Base-by-base conservation (phyloP, 2,797 vertebrate genomes). In the Mycteria americana region DNA sequence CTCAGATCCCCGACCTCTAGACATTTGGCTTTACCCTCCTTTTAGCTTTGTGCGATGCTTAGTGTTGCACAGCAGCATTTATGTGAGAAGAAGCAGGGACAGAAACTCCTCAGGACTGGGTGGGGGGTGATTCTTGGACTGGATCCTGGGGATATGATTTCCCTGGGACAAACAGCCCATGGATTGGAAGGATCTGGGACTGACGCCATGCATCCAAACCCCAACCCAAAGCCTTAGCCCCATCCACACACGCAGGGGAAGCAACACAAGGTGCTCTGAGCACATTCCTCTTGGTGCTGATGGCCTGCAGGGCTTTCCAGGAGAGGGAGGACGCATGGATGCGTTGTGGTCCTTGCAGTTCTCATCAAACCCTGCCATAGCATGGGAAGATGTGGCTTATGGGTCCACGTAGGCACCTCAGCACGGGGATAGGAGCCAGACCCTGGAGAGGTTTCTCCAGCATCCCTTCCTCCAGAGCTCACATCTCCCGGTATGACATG, bases 121-220 rank as follows among this genome's bases (percentile, higher is more conserved):
- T 31, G 7, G 37, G 50, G 33, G 9, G 9, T 13, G 65, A 30
- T 64, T 50, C 17, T 22, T 21, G 17, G 23, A 22, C 31, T 56
- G 60, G 12, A 33, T 53, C 24, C 56, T 18, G 24, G 33, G 24
- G 23, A 43, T 24, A 4, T 9, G 30, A 57, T 57, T 53, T 57
- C n/a, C 41, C 21, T n/a, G 25, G 24, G 53, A 53, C 69, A 81
- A 56, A 45, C 35, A 56, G 28, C 48, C 46, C 22, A 1, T 33
- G 37, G 30, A 19, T 3, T 24, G 30, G 48, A 60, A 69, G 59
- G 30, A n/a, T n/a, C n/a, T n/a, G 31, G 48, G 27, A 27, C 10
- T 33, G 54, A 21, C 0, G 0, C 27, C 0, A 0, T 25, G 17
- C 18, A 53, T 56, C 56, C 92, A 68, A 51, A 37, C 33, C 43